Evolutionary conservation across 1,140 invertebrate species (phyloP).

Genomic region (Euschistus heros): DNA sequence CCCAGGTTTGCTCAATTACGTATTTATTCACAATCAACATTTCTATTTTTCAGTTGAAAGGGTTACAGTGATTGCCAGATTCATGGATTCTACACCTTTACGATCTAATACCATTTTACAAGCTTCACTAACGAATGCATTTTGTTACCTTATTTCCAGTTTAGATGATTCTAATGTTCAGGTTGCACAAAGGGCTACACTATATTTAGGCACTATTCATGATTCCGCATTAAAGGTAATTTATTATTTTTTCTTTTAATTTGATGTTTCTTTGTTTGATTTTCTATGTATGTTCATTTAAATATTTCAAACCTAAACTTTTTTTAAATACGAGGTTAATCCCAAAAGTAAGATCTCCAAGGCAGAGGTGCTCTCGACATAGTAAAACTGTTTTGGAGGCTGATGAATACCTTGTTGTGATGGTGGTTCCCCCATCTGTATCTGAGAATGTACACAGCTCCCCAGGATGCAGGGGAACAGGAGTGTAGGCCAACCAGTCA

Average conservation of each 20-base stretch:
- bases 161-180: constrained; percentile 92
- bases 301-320: no score
- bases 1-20: no score
- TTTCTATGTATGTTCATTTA: background rate
- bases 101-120: constrained; percentile 73
- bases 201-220: constrained; percentile 90
- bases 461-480: no score
- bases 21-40: no score
- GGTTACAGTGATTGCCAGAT: constrained; percentile 82
- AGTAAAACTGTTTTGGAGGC: no score
- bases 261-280: background rate
- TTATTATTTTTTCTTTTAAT: background rate
- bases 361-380: no score
- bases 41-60: constrained; percentile 60
- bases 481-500: no score
- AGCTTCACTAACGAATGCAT: constrained; percentile 89
- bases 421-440: no score
- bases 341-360: no score
- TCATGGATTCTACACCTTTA: constrained; percentile 81
- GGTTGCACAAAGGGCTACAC: constrained; percentile 84
- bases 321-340: no score
- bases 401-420: no score
- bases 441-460: no score
- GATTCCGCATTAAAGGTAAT: constrained; percentile 64
- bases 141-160: constrained; percentile 90